Evolutionary conservation across 2,888 invertebrate genomes (phyloP), one percentile per base, ranked within the genome.

Genomic region (Oeneis ivallda): DNA sequence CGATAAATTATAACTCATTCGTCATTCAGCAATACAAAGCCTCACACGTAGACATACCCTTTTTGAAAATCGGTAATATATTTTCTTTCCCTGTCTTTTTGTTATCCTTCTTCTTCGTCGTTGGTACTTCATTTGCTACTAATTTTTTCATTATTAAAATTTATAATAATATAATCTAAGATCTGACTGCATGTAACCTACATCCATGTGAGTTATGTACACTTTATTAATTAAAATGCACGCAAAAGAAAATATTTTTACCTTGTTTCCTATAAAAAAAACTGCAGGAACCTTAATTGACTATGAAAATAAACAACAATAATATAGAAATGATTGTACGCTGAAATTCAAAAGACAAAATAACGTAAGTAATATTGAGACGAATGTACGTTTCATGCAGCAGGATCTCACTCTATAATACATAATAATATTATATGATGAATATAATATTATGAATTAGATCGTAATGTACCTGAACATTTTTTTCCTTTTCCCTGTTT

Each of bases 401-500:
- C 17, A 15, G 17, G 10, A 47, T 47, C 8, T 47, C 17, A 9
- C 15, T 13, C 13, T 11, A 41, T 41, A 13, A 41, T 41, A 41
- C 41, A 7, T 8, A 11, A 49, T 47, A 17, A 17, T 43, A 15
- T 45, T 6, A 45, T 2, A 41, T 10, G n/a, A n/a, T n/a, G n/a
- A n/a, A n/a, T 26, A 26, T 47, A 5, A 41, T 49, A 1, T 1
- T 13, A 26, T 50, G 26, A 26, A 19, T 9, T 13, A 9, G 5
- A 50, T 26, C 1, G 10, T 49, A 26, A 50, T 10, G 54, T 84
- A 92, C 91, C 89, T 82, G 89, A 84, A 74, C 84, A 83, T 78
- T 89, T 90, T 76, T 92, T 92, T 70, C 92, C 91, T 81, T 91
- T 92, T 70, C 89, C 89, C 79, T 92, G 92, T 77, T 93, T 93